A percentile compares a stretch with the other conserved stretches of the same genome.
phyloP scores from a whole-genome alignment of 2,113 vertebrate species.

The Poicephalus gulielmi region DNA sequence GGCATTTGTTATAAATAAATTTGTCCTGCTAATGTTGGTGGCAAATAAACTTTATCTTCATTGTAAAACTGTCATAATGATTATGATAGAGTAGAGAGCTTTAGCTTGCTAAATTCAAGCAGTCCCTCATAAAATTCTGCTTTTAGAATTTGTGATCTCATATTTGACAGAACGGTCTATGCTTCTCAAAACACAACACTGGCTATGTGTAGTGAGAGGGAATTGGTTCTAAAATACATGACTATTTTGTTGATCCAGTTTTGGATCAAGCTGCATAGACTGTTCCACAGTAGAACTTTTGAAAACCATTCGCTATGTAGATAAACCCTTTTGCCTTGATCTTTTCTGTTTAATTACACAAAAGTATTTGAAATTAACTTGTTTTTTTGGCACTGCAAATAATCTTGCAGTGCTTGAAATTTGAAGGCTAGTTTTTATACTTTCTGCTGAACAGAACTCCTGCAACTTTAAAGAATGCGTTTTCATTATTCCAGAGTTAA shows the following conservation, averaged over 20 bases:
- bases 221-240: background rate
- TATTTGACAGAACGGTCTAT: background rate
- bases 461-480: background rate
- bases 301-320: background rate
- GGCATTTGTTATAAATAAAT: conserved; percentile 77
- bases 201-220: background rate
- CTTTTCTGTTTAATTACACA: background rate
- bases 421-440: background rate
- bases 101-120: conserved; percentile 48
- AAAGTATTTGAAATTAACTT: background rate
- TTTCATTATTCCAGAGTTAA: background rate
- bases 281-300: background rate
- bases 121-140: background rate
- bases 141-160: background rate
- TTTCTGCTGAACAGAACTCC: background rate
- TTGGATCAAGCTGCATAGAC: background rate
- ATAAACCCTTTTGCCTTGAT: background rate
- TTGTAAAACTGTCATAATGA: conserved; percentile 50
- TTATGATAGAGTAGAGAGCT: conserved; percentile 47
- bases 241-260: background rate
- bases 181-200: background rate
- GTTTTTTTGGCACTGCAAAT: background rate
- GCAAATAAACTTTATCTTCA: conserved; percentile 66
- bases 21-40: conserved; percentile 75
- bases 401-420: background rate